Percentiles rank a stretch among this genome's conserved stretches.
Conservation (phyloP, 1,140 invertebrate genomes). For the Halictus rubicundus region DNA sequence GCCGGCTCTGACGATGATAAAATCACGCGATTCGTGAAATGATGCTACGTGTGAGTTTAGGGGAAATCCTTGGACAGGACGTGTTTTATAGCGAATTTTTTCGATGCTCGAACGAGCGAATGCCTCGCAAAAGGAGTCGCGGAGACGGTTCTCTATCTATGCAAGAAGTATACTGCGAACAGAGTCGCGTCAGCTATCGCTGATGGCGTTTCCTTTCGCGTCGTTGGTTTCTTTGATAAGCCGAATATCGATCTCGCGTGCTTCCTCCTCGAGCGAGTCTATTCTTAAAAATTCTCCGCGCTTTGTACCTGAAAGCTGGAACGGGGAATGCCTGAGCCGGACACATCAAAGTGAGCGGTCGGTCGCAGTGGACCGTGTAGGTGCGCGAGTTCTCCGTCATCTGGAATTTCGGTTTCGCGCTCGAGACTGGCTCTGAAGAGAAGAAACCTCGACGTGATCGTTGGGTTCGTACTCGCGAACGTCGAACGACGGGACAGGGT, state of each 20-base stretch:
- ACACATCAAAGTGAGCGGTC: conserved; percentile 83
- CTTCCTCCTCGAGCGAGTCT: not conserved
- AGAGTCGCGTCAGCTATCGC: conserved; percentile 4
- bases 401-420: conserved; percentile 88
- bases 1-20: conserved; percentile 75
- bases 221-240: conserved; percentile 19
- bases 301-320: conserved; percentile 74
- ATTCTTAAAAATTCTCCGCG: not conserved
- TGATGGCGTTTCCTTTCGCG: conserved; percentile 3
- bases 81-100: no score
- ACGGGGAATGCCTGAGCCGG: conserved; percentile 85
- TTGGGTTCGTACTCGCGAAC: not conserved
- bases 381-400: conserved; percentile 83
- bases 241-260: conserved; percentile 13
- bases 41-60: no score
- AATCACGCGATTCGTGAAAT: not conserved
- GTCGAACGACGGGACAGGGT: conserved; percentile 47
- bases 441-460: conserved; percentile 28
- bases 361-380: conserved; percentile 78
- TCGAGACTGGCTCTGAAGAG: conserved; percentile 86
- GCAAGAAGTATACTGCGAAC: not conserved
- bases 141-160: not conserved
- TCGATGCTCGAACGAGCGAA: no score
- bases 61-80: no score
- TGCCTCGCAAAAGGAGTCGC: no score